phyloP scores from a whole-genome alignment of 23 tunicate genomes.

The Oikopleura albicans region DNA sequence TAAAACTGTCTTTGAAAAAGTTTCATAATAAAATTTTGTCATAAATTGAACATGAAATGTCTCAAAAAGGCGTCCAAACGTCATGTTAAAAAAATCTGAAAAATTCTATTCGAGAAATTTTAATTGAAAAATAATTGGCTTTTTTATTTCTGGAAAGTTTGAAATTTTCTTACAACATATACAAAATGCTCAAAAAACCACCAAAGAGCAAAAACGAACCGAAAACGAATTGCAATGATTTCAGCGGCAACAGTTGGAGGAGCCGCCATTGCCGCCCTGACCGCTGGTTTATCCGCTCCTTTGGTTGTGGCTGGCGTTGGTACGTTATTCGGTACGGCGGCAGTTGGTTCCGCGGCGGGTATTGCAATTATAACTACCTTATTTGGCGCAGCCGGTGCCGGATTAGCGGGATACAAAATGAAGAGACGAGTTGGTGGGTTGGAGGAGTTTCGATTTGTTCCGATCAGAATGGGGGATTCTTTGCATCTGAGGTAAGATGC shows the following conservation, averaged over 20 bases:
- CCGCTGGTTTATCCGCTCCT: slow-evolving; percentile 95
- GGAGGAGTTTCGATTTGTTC: slow-evolving; percentile 53
- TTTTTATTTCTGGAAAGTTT: no score
- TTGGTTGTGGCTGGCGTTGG: slow-evolving; percentile 97
- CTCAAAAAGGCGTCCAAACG: no score
- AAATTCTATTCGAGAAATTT: no score
- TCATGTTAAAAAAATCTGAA: no score
- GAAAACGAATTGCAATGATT: slow-evolving; percentile 8
- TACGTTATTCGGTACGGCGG: slow-evolving; percentile 69
- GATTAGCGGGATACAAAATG: slow-evolving; percentile 97
- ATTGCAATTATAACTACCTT: slow-evolving; percentile 78
- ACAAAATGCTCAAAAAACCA: not conserved
- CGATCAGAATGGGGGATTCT: not conserved
- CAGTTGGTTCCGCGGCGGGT: slow-evolving; percentile 88
- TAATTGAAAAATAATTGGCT: no score
- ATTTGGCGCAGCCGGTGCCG: slow-evolving; percentile 99
- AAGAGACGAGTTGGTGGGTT: slow-evolving; percentile 87
- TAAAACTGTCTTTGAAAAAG: no score
- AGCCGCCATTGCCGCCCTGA: slow-evolving; percentile 18
- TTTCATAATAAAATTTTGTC: no score
- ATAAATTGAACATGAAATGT: no score
- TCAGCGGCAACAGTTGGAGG: not conserved
- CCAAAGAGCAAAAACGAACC: not conserved
- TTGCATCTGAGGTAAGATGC: not conserved
- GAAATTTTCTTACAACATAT: no score